A percentile compares a stretch with the other conserved stretches of the same genome.
Evolutionary conservation across 2,888 invertebrate species (phyloP).

Genomic region (Amphipoea lucens): DNA sequence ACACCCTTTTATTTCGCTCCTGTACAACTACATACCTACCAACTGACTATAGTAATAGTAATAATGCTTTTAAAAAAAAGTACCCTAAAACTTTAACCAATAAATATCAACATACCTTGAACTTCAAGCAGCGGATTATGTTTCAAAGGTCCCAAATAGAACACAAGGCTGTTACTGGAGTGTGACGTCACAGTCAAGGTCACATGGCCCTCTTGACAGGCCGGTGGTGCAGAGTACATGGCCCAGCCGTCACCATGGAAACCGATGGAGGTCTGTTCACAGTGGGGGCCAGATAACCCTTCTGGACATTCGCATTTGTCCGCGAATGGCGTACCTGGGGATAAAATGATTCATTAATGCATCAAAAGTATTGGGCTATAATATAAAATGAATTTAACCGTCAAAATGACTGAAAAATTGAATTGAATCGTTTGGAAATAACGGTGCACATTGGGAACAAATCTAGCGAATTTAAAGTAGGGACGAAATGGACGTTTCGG

Average conservation of each 20-base stretch:
- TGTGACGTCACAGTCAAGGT: conserved; percentile 95
- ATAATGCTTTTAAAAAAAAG: too few relatives aligned
- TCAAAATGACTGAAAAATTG: neutral
- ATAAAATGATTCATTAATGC: neutral
- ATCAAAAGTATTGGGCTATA: neutral
- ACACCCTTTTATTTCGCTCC: too few relatives aligned
- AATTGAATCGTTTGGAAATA: neutral
- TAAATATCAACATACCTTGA: conserved; percentile 87
- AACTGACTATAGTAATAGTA: too few relatives aligned
- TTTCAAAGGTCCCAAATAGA: conserved; percentile 96
- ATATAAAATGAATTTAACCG: neutral
- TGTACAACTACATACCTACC: too few relatives aligned
- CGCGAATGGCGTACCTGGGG: conserved; percentile 89
- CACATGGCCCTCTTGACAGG: conserved; percentile 96
- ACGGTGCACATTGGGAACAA: neutral
- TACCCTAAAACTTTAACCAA: neutral
- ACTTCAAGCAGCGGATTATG: conserved; percentile 92
- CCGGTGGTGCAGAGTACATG: conserved; percentile 96
- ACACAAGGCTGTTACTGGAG: conserved; percentile 94
- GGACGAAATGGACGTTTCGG: neutral
- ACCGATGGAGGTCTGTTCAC: conserved; percentile 96
- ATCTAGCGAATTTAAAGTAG: neutral
- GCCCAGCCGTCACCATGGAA: conserved; percentile 98
- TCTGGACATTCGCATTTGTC: conserved; percentile 95
- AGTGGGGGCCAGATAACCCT: conserved; percentile 95